Conservation (phyloP, 1,140 invertebrate genomes). For the Philopotamus ludificatus region DNA sequence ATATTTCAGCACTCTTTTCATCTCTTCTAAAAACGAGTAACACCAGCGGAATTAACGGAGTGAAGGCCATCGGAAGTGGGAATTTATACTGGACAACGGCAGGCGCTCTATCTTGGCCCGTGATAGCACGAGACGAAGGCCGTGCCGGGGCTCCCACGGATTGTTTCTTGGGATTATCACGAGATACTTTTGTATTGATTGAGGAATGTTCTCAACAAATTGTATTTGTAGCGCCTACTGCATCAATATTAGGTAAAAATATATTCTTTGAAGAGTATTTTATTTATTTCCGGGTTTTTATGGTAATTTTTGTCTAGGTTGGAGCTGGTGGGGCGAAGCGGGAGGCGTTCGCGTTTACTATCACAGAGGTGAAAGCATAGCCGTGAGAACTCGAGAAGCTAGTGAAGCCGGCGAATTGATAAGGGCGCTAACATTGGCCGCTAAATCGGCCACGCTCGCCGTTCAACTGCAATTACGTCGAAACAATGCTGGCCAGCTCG, state of each 20-base stretch:
- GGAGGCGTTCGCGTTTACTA: constrained; percentile 68
- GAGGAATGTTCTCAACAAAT: constrained; percentile 82
- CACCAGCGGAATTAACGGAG: constrained; percentile 45
- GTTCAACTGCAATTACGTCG: constrained; percentile 55
- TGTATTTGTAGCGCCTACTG: constrained; percentile 83
- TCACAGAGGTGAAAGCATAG: constrained; percentile 84
- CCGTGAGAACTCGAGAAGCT: constrained; percentile 65
- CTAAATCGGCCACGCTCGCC: constrained; percentile 60
- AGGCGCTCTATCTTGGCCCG: constrained; percentile 52
- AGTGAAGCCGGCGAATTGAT: constrained; percentile 63
- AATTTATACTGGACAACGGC: constrained; percentile 49
- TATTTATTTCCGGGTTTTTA: not conserved
- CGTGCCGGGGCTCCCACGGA: constrained; percentile 65
- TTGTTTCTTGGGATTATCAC: constrained; percentile 83
- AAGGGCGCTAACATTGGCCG: constrained; percentile 47
- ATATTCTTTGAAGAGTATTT: not conserved
- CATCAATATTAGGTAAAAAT: constrained; percentile 66
- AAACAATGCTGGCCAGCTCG: constrained; percentile 79
- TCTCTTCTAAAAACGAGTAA: constrained; percentile 52
- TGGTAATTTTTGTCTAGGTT: constrained; percentile 42
- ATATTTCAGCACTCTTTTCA: constrained; percentile 52
- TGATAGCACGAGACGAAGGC: constrained; percentile 42
- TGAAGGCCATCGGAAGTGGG: constrained; percentile 44
- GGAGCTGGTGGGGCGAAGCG: constrained; percentile 51
- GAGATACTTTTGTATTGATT: constrained; percentile 83